phyloP scores from a whole-genome alignment of 2,797 vertebrate species.

The Pseudochirops cupreus region DNA sequence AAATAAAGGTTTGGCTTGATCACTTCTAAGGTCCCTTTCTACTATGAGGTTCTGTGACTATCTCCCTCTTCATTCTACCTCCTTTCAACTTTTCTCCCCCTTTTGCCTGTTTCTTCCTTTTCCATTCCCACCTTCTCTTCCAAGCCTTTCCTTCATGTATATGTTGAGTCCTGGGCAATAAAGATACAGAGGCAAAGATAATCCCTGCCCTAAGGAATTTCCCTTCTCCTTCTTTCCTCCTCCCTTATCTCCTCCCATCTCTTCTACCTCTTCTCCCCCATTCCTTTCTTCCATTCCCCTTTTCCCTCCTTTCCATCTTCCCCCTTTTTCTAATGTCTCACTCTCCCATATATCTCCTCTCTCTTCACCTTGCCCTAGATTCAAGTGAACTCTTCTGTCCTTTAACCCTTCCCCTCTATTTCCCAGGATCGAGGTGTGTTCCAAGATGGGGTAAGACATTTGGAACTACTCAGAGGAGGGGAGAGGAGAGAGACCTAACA shows the following conservation, averaged over 20 bases:
- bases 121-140: neutral
- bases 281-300: neutral
- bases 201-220: neutral
- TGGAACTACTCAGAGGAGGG: neutral
- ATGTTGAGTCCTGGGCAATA: neutral
- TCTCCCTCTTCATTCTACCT: neutral
- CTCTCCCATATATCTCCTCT: neutral
- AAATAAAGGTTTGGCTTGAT: neutral
- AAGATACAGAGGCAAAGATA: neutral
- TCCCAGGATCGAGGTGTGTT: conserved; percentile 14
- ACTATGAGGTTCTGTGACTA: neutral
- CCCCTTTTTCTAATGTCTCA: conserved; percentile 20
- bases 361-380: neutral
- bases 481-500: neutral
- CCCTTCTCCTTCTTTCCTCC: neutral
- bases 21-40: neutral
- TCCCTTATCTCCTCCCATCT: conserved; percentile 21
- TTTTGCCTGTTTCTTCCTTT: neutral
- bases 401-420: conserved; percentile 30
- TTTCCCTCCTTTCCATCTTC: neutral
- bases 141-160: neutral
- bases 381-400: conserved; percentile 25
- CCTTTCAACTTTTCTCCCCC: neutral
- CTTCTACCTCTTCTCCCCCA: conserved; percentile 10
- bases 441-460: neutral